phyloP scores from a whole-genome alignment of 2,797 vertebrate species.

The Chanos chanos region DNA sequence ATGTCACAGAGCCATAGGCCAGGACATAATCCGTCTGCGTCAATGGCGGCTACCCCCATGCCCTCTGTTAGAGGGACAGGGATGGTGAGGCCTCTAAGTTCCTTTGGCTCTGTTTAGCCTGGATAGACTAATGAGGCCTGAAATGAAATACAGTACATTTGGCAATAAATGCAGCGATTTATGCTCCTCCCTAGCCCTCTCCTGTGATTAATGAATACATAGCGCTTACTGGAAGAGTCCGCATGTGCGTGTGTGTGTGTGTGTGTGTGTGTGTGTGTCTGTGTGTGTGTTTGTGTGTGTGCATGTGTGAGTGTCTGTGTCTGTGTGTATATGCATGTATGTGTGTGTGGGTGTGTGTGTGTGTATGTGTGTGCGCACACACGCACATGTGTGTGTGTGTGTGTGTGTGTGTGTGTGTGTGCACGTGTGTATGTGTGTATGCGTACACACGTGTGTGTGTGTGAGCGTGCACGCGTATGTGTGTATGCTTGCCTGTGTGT shows the following conservation, averaged over 20 bases:
- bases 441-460: no score
- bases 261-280: not conserved
- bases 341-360: no score
- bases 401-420: not conserved
- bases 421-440: not conserved
- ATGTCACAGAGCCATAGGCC: not conserved
- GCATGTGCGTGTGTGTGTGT: not conserved
- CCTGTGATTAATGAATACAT: slow-evolving; percentile 32
- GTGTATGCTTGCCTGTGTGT: not conserved
- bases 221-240: slow-evolving; percentile 4
- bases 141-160: slow-evolving; percentile 56
- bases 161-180: slow-evolving; percentile 43
- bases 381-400: slow-evolving; percentile 2
- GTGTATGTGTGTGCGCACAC: slow-evolving; percentile 13
- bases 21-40: not conserved
- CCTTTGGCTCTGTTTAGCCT: slow-evolving; percentile 15
- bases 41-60: not conserved
- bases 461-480: not conserved
- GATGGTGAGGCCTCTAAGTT: slow-evolving; percentile 38
- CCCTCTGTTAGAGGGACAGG: slow-evolving; percentile 18
- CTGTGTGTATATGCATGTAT: no score
- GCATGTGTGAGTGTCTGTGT: no score
- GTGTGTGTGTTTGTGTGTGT: no score
- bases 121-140: slow-evolving; percentile 43
- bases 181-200: slow-evolving; percentile 18